These are phyloP conservation scores for Heloderma charlesbogerti DNA, from an alignment of 2,113 vertebrate species.

Conservation along the genomic window DNA sequence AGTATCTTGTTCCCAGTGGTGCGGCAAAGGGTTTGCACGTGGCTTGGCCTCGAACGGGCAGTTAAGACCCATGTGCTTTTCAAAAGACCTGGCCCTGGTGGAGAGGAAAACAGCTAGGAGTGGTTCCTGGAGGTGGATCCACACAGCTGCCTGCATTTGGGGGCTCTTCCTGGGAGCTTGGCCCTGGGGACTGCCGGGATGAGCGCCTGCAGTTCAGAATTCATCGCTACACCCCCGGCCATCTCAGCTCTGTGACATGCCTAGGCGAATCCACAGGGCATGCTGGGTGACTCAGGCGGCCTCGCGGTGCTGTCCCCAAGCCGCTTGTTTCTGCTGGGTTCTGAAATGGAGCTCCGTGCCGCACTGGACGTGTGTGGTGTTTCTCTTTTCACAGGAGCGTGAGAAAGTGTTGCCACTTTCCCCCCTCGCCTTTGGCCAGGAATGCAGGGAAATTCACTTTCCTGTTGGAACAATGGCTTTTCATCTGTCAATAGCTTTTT, in stretches of 20 bases:
- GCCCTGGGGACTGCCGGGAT: too few relatives aligned
- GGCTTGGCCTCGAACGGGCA: too few relatives aligned
- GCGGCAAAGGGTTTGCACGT: too few relatives aligned
- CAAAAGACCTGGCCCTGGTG: too few relatives aligned
- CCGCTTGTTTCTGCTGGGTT: neutral
- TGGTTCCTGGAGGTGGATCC: too few relatives aligned
- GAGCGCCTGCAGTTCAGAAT: too few relatives aligned
- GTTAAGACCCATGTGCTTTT: too few relatives aligned
- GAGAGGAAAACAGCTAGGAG: too few relatives aligned
- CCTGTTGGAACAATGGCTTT: slow-evolving; percentile 27
- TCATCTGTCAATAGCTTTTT: neutral
- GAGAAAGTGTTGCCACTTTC: slow-evolving; percentile 3
- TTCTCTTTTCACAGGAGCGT: neutral
- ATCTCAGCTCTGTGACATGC: neutral
- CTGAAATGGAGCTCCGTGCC: neutral
- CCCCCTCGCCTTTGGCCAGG: neutral
- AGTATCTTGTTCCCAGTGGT: too few relatives aligned
- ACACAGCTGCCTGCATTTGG: too few relatives aligned
- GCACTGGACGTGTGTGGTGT: neutral
- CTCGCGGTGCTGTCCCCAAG: neutral
- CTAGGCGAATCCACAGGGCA: neutral
- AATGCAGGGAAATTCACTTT: neutral
- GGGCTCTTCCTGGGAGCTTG: too few relatives aligned
- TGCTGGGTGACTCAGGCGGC: neutral
- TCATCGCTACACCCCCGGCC: neutral